Evolutionary conservation across 1,140 invertebrate species (phyloP).

Genomic region (Trichonephila clavata): DNA sequence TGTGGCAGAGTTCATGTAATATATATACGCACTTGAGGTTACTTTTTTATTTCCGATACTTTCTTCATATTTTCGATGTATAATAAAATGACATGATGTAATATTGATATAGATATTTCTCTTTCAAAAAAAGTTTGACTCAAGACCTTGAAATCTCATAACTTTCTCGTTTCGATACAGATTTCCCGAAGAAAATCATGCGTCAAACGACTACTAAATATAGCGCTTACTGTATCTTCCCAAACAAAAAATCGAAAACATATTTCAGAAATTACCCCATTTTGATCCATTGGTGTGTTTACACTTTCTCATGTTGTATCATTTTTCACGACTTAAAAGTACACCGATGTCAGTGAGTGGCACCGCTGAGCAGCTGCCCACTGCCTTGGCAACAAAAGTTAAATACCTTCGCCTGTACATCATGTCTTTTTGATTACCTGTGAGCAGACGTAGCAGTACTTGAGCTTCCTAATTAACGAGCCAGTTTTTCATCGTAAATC

Average conservation of each 20-base stretch:
- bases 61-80: no score
- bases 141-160: no score
- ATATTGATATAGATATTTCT: no score
- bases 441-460: constrained; percentile 25
- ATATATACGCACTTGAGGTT: no score
- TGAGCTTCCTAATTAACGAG: constrained; percentile 68
- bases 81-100: no score
- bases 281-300: constrained; percentile 39
- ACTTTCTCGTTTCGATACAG: no score
- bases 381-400: constrained; percentile 1
- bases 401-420: constrained; percentile 54
- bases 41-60: no score
- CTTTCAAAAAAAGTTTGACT: no score
- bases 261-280: not conserved
- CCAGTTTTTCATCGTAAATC: constrained; percentile 60
- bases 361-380: constrained; percentile 24
- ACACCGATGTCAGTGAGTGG: not conserved
- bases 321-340: not conserved
- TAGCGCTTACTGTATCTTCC: not conserved
- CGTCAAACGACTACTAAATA: no score
- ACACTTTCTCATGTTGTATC: not conserved
- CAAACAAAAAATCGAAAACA: not conserved
- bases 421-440: constrained; percentile 72
- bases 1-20: no score
- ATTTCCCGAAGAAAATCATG: no score